These are phyloP conservation scores for Epirrita christyi DNA, from an alignment of 2,888 invertebrate genomes.

Conservation along the genomic window DNA sequence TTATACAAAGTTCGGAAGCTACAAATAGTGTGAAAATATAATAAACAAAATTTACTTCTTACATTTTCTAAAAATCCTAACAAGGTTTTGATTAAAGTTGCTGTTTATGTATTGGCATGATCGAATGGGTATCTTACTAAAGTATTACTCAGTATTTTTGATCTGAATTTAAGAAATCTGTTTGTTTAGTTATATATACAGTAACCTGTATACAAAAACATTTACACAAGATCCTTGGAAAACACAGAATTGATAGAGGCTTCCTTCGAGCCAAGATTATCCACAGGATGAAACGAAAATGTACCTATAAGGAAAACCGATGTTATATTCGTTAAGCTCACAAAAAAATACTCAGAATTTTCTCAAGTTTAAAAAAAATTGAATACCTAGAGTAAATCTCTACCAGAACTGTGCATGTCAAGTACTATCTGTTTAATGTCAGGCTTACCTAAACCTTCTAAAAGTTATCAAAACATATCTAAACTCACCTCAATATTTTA, in stretches of 20 bases:
- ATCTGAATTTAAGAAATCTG: no score
- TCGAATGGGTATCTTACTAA: no score
- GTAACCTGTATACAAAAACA: background rate
- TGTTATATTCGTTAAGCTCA: background rate
- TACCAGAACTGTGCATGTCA: background rate
- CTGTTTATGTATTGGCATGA: no score
- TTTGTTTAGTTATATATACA: background rate
- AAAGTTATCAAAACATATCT: constrained; percentile 16
- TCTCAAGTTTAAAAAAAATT: background rate
- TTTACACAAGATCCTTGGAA: background rate
- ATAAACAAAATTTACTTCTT: no score
- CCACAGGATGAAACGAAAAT: background rate
- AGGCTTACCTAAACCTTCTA: background rate
- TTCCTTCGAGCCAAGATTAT: constrained; percentile 6
- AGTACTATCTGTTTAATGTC: background rate
- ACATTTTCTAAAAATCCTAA: no score
- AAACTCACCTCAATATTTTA: constrained; percentile 33
- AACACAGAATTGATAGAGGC: background rate
- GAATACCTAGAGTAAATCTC: background rate
- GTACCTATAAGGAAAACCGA: constrained; percentile 7
- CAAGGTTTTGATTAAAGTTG: no score
- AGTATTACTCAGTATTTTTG: no score
- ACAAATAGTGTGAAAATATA: background rate
- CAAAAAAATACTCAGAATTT: background rate
- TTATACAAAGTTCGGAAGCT: background rate